Percentiles rank a stretch among this genome's conserved stretches.
phyloP scores from a whole-genome alignment of 2,888 invertebrate species.

The Agonopterix alstromeriana region DNA sequence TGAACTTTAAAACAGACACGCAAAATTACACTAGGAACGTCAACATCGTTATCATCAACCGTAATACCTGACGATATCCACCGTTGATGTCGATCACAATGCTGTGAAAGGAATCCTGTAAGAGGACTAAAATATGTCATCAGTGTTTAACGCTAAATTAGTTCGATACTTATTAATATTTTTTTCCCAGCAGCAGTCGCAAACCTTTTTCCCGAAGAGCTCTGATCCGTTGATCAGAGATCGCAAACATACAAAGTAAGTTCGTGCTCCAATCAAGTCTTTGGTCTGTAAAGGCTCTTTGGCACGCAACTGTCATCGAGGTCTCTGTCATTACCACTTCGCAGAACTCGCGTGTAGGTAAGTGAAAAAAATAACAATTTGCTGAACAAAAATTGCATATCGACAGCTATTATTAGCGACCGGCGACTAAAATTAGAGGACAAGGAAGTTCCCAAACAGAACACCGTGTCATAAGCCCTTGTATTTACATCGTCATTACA shows the following conservation, averaged over 20 bases:
- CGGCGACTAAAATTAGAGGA: constrained; percentile 7
- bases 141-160: no score
- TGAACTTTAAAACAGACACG: no score
- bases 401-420: constrained; percentile 6
- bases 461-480: neutral
- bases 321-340: constrained; percentile 24
- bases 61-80: no score
- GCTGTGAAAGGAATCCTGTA: no score
- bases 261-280: neutral
- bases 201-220: neutral
- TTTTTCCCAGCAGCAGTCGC: neutral
- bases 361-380: constrained; percentile 14
- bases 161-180: no score
- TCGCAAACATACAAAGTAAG: neutral
- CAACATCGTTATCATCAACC: no score
- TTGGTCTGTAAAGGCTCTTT: neutral
- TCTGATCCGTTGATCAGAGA: neutral
- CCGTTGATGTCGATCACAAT: no score
- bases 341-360: constrained; percentile 35
- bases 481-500: neutral
- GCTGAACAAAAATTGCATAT: constrained; percentile 8
- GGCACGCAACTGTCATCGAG: constrained; percentile 22
- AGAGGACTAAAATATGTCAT: no score
- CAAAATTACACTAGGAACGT: no score
- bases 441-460: neutral